Conservation (phyloP, 2,113 vertebrate genomes). For the Macrotus californicus region DNA sequence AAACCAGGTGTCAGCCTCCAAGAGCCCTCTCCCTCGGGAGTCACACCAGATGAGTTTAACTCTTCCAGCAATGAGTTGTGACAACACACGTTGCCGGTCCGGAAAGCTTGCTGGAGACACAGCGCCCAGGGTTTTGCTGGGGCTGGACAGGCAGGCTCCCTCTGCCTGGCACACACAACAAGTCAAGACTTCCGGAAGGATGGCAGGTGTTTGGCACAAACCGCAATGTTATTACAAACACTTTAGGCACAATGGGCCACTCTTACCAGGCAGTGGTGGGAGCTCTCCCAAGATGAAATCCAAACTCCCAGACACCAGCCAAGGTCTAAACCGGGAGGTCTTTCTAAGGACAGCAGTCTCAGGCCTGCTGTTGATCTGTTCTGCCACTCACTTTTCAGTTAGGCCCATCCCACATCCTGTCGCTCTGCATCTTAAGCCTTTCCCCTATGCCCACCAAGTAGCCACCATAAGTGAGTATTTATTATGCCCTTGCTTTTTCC, state of each 20-base stretch:
- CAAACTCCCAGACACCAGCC: not conserved
- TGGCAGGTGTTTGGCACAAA: not conserved
- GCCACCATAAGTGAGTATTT: not conserved
- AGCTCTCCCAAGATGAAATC: not conserved
- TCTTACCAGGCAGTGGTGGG: not conserved
- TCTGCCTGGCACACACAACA: not conserved
- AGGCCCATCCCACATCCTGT: not conserved
- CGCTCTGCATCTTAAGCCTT: not conserved
- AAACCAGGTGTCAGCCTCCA: not conserved
- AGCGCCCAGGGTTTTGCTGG: not conserved
- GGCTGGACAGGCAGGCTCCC: not conserved
- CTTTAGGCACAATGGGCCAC: not conserved
- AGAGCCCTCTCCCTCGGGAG: not conserved
- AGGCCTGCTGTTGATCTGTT: not conserved
- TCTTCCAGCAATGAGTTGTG: not conserved
- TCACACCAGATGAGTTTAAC: not conserved
- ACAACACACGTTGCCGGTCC: not conserved
- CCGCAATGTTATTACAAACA: not conserved
- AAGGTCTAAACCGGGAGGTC: not conserved
- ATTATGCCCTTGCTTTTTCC: not conserved
- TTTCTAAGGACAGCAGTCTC: not conserved
- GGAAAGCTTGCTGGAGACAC: not conserved
- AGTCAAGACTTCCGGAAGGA: not conserved
- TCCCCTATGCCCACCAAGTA: not conserved
- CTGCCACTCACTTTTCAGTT: not conserved